Conservation (phyloP, 1,140 invertebrate species). For the Pinna nobilis region DNA sequence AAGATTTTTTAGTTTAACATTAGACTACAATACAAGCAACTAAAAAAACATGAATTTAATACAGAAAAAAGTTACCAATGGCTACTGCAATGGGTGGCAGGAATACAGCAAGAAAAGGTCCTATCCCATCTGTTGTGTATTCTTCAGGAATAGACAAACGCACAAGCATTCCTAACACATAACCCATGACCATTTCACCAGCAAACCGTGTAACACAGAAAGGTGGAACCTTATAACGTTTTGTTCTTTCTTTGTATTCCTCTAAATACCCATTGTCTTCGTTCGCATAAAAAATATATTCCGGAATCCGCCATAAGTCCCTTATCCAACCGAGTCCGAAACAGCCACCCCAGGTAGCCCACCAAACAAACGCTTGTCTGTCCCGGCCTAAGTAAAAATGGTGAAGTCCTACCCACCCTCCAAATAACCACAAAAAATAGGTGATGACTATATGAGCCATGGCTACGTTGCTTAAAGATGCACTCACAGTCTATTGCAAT, state of each 20-base stretch:
- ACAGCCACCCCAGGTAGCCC: slow-evolving; percentile 90
- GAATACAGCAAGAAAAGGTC: slow-evolving; percentile 27
- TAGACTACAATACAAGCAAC: too few relatives aligned
- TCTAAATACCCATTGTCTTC: slow-evolving; percentile 83
- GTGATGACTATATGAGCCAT: slow-evolving; percentile 80
- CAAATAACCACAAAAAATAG: slow-evolving; percentile 90
- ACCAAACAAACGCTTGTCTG: slow-evolving; percentile 92
- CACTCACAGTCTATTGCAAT: too few relatives aligned
- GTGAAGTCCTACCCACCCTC: slow-evolving; percentile 91
- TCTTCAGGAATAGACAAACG: slow-evolving; percentile 84
- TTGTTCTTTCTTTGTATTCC: slow-evolving; percentile 81
- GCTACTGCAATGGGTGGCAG: slow-evolving; percentile 82
- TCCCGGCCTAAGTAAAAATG: slow-evolving; percentile 93
- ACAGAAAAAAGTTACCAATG: too few relatives aligned
- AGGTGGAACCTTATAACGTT: slow-evolving; percentile 84
- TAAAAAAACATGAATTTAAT: slow-evolving; percentile 29
- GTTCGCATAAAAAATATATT: slow-evolving; percentile 92
- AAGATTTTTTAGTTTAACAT: too few relatives aligned
- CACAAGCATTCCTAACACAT: slow-evolving; percentile 86
- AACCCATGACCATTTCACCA: slow-evolving; percentile 82
- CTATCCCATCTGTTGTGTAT: slow-evolving; percentile 41
- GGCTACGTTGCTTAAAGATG: not conserved
- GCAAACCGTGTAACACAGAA: slow-evolving; percentile 86
- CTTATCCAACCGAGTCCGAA: slow-evolving; percentile 89
- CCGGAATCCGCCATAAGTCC: slow-evolving; percentile 89